phyloP scores from a whole-genome alignment of 1,140 invertebrate genomes.

The Drosophila auraria region DNA sequence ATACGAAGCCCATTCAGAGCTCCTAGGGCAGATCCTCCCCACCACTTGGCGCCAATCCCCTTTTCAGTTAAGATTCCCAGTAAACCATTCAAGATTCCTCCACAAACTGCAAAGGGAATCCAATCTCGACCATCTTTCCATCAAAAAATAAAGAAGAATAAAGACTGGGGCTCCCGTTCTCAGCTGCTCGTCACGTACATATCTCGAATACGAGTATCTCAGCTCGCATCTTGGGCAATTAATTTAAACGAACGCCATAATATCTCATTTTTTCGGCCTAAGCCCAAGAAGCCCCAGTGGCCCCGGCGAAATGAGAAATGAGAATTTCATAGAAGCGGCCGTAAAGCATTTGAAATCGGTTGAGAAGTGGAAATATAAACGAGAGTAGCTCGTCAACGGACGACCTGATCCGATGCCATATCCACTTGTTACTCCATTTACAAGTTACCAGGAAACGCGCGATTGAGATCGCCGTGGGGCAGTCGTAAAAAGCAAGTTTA shows the following conservation, averaged over 20 bases:
- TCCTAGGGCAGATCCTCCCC: not conserved
- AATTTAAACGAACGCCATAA: conserved; percentile 77
- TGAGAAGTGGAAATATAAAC: conserved; percentile 48
- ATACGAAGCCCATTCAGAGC: conserved; percentile 14
- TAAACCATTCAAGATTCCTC: conserved; percentile 50
- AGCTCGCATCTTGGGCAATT: conserved; percentile 69
- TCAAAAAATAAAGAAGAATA: conserved; percentile 4
- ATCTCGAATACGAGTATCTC: conserved; percentile 53
- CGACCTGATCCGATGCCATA: conserved; percentile 35
- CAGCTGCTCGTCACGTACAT: conserved; percentile 70
- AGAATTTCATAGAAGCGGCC: conserved; percentile 70
- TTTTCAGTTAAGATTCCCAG: conserved; percentile 21
- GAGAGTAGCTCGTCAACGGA: conserved; percentile 24
- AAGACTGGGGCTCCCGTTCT: conserved; percentile 43
- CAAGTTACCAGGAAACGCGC: conserved; percentile 78
- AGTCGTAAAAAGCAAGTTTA: conserved; percentile 74
- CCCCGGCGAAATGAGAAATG: conserved; percentile 43
- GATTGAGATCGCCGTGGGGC: conserved; percentile 75
- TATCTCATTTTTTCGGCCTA: conserved; percentile 76
- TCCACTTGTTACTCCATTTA: conserved; percentile 84
- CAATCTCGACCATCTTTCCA: conserved; percentile 38
- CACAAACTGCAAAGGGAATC: conserved; percentile 17
- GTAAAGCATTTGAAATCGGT: conserved; percentile 67
- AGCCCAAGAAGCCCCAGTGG: conserved; percentile 17
- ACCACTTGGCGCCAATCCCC: conserved; percentile 35